phyloP scores from a whole-genome alignment of 2,888 invertebrate species.

The Dastarcus helophoroides region DNA sequence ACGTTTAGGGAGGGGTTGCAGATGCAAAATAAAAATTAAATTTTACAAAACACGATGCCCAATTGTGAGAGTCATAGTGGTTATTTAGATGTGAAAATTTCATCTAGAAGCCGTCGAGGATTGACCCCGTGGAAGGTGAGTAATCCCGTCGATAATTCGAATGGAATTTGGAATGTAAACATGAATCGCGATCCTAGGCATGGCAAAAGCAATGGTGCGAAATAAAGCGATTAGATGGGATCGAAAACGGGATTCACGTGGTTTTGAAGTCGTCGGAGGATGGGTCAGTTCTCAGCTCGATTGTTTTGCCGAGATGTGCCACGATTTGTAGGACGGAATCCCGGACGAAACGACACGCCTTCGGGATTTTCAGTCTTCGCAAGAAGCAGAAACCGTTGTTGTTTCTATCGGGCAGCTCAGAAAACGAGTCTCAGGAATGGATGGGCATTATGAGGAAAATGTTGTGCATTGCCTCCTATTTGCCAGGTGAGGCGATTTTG shows the following conservation, averaged over 20 bases:
- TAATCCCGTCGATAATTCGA: constrained; percentile 23
- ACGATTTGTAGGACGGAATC: constrained; percentile 54
- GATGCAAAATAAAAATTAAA: background rate
- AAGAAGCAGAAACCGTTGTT: constrained; percentile 50
- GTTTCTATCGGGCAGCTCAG: constrained; percentile 51
- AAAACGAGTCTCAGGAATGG: constrained; percentile 57
- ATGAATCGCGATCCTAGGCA: constrained; percentile 34
- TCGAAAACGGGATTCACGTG: constrained; percentile 43
- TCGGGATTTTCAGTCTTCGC: constrained; percentile 51
- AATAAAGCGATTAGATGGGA: constrained; percentile 44
- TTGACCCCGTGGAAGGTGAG: constrained; percentile 54
- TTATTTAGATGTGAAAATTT: constrained; percentile 53
- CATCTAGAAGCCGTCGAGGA: constrained; percentile 47
- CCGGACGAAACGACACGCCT: constrained; percentile 53
- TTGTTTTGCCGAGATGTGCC: constrained; percentile 47
- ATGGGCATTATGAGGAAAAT: constrained; percentile 51
- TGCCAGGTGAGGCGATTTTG: constrained; percentile 27
- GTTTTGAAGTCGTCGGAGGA: constrained; percentile 43
- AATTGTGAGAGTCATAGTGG: constrained; percentile 39
- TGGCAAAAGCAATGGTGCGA: constrained; percentile 59
- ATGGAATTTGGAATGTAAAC: no score
- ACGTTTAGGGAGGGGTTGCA: constrained; percentile 6
- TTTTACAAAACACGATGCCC: constrained; percentile 16
- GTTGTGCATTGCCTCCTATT: constrained; percentile 35
- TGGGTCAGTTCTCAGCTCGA: constrained; percentile 32